Conservation (phyloP, 2,797 vertebrate species). For the Ctenosaura bakeri region DNA sequence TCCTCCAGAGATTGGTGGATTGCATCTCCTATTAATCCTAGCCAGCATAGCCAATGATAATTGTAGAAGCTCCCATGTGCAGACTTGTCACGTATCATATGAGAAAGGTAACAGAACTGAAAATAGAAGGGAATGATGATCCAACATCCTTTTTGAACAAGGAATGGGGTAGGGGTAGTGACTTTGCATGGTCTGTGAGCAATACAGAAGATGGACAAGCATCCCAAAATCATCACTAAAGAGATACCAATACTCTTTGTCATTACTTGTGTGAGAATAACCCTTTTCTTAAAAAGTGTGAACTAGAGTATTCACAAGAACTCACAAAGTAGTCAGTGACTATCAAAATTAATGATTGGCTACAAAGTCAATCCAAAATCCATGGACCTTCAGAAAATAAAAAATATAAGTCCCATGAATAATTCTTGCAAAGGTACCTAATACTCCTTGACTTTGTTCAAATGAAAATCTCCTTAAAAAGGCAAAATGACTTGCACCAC, state of each 20-base stretch:
- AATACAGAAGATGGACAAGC: not conserved
- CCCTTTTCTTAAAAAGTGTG: not conserved
- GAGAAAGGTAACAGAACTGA: too few relatives aligned
- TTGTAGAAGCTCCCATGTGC: too few relatives aligned
- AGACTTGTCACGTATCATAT: too few relatives aligned
- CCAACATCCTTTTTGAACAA: too few relatives aligned
- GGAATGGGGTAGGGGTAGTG: not conserved
- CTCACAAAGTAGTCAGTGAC: too few relatives aligned
- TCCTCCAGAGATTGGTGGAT: too few relatives aligned
- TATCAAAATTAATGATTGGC: not conserved
- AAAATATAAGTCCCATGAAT: not conserved
- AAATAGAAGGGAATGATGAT: too few relatives aligned
- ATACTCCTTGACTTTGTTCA: not conserved
- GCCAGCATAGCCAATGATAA: not conserved
- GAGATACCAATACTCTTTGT: not conserved
- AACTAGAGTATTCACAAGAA: too few relatives aligned
- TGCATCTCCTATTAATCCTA: not conserved
- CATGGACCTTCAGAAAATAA: not conserved
- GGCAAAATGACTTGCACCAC: not conserved
- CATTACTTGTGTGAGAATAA: not conserved
- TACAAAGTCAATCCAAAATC: not conserved
- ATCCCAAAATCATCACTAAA: not conserved
- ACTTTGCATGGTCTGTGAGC: not conserved
- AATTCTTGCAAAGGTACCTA: not conserved
- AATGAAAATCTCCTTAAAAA: not conserved